Evolutionary conservation across 2,797 vertebrate genomes (phyloP), one percentile per base, ranked within the genome.

Genomic region (Sylvia borin): DNA sequence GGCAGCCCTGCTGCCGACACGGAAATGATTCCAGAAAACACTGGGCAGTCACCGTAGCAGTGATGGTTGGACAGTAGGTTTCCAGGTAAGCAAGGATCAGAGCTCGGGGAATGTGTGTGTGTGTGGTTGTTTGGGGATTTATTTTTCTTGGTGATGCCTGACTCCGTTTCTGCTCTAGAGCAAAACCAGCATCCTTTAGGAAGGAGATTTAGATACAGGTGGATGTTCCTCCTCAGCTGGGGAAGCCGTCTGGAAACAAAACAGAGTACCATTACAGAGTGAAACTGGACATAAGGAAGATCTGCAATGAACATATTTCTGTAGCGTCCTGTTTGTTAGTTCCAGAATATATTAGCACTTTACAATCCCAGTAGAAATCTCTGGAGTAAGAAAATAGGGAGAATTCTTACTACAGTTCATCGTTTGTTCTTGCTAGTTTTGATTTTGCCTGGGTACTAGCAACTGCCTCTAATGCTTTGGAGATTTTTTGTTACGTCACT

Each of bases 101-200:
- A 72, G 11, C 29, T 27, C 42, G 22, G 32, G 32, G 5, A 2
- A 57, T 34, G 20, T 55, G 54, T 32, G 13, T 10, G 57, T 11
- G 1, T 31, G 16, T 54, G 3, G 5, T 32, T 48, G 8, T 1
- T 43, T 22, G 13, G n/a, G 10, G 15, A 0, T 6, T 66, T 58
- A 34, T 32, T 6, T 54, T 48, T 38, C 10, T 57, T 86, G 1
- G 2, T 38, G 34, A 16, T 68, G 24, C 16, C 17, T 32, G 31
- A 16, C 11, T n/a, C 22, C 15, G 0, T 74, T 95, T 83, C 4
- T n/a, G 40, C 79, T 77, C 11, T 20, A 45, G 50, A 54, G 38
- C 26, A 66, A 68, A 79, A 17, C 0, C 2, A 11, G 34, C 16
- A 19, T 47, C 16, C 18, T 47, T 16, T 14, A 34, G 27, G 31